Base-by-base conservation (phyloP, 2,888 invertebrate species). In the Zeuzera pyrina region DNA sequence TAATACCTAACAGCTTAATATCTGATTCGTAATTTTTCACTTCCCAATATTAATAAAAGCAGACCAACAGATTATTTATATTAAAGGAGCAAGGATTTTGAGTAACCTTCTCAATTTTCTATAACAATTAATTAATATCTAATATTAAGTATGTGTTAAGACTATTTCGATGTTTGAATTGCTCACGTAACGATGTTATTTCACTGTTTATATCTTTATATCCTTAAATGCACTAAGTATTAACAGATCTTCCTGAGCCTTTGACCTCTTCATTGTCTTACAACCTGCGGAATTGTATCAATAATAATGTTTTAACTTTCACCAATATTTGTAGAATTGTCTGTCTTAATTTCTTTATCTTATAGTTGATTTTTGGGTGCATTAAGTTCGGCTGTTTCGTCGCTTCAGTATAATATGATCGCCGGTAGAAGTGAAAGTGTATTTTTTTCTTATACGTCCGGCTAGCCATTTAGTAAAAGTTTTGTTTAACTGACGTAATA, bases 401-500 rank as follows among this genome's bases (percentile, higher is more conserved):
- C 60, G 28, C 56, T 68, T 57, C 47, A 27, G 46, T 51, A 41
- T 49, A 43, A 44, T 36, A 28, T n/a, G 11, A 2, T 23, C 31
- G 42, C 43, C 35, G 43, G 39, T 39, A 52, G 49, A 61, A 77
- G 81, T 73, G 81, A 81, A 81, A 81, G 81, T 78, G 43, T 55
- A 65, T 64, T 69, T 68, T 69, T 70, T 67, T 64, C 55, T 57
- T 58, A 55, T 57, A 59, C 56, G 69, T 74, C 76, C 73, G 73
- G 69, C 64, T 74, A 49, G 55, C 41, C 49, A n/a, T n/a, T 48
- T 40, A 68, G 78, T 79, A 79, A 81, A 79, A 78, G 76, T 78
- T 68, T 61, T 52, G 59, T 57, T 55, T 48, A 47, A 41, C 50
- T 79, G 69, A 78, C 66, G 76, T 71, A 79, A 79, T 60, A 58